Conservation (phyloP, 2,797 vertebrate species). For the Nannoperca australis region DNA sequence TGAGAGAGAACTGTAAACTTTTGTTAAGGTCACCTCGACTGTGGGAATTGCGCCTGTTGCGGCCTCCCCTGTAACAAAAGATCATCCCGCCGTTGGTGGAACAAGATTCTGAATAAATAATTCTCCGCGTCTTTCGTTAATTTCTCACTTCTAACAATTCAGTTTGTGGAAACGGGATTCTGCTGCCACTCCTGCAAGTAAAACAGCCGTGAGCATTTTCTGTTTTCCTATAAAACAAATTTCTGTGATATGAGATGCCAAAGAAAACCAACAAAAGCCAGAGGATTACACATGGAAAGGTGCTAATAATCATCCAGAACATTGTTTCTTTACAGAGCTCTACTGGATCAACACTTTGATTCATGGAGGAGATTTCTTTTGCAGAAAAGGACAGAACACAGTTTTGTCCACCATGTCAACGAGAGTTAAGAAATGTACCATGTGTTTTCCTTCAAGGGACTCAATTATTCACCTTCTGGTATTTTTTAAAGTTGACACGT, state of each 20-base stretch:
- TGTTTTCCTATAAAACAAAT: constrained; percentile 72
- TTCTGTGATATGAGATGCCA: constrained; percentile 62
- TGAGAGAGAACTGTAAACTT: neutral
- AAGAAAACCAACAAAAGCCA: constrained; percentile 64
- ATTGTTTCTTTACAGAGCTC: constrained; percentile 65
- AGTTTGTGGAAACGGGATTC: constrained; percentile 43
- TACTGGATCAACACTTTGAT: constrained; percentile 45
- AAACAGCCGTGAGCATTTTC: constrained; percentile 58
- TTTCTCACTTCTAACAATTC: constrained; percentile 41
- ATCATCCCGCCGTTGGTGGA: constrained; percentile 53
- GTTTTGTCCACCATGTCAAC: neutral
- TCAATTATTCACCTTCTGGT: neutral
- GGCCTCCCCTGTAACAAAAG: constrained; percentile 31
- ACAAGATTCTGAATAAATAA: constrained; percentile 64
- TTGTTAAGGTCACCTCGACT: constrained; percentile 30
- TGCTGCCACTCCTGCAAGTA: constrained; percentile 51
- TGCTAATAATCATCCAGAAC: constrained; percentile 63
- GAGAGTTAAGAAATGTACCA: neutral
- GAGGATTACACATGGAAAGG: constrained; percentile 62
- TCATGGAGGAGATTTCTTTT: constrained; percentile 24
- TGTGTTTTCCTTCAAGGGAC: neutral
- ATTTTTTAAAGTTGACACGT: too few relatives aligned
- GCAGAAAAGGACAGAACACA: neutral
- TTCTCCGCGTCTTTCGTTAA: constrained; percentile 42
- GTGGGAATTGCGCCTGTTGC: constrained; percentile 58